Evolutionary conservation across 2,888 invertebrate species (phyloP), one percentile per base, ranked within the genome.

Genomic region (Ichneumoninae sp.): DNA sequence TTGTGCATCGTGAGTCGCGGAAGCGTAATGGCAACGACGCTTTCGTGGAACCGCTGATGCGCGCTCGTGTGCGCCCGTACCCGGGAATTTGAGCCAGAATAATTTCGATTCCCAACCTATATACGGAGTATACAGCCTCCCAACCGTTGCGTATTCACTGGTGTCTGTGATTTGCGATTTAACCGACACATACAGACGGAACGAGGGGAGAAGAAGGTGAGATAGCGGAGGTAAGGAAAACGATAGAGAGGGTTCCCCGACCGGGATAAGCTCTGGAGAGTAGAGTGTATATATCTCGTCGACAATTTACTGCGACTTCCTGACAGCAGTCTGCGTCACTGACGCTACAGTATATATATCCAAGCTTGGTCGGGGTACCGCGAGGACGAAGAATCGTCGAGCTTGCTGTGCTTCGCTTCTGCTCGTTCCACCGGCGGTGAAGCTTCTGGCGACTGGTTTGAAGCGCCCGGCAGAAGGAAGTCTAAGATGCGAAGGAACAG

Each of bases 121-220:
- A 65, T 71, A 44, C 33, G 30, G 69, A 52, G 16, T 26, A 52
- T 40, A 47, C 44, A 33, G 85, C 19, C 13, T 60, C 40, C 22
- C 22, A 50, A 52, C 44, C n/a, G 57, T n/a, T 69, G 44, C 52
- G 63, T 74, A 69, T 73, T 70, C 73, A 73, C 36, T 65, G 50
- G 40, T 71, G 86, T 88, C 88, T 88, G 89, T 90, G 91, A 91
- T 91, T 90, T 89, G 88, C 89, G 86, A 90, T 88, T 87, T 88
- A 71, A 81, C 83, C 86, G 86, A 88, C 89, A 78, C 13, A 65
- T 63, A 74, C 68, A 57, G 60, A 79, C 30, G 52, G 82, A 81
- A 40, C 19, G 63, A n/a, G 75, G 66, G 71, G 54, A 74, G 50
- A 74, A 69, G 52, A 79, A 76, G 73, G 78, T 65, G 66, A 33